Evolutionary conservation across 2,888 invertebrate species (phyloP).

Genomic region (Drosophila gaucha): DNA sequence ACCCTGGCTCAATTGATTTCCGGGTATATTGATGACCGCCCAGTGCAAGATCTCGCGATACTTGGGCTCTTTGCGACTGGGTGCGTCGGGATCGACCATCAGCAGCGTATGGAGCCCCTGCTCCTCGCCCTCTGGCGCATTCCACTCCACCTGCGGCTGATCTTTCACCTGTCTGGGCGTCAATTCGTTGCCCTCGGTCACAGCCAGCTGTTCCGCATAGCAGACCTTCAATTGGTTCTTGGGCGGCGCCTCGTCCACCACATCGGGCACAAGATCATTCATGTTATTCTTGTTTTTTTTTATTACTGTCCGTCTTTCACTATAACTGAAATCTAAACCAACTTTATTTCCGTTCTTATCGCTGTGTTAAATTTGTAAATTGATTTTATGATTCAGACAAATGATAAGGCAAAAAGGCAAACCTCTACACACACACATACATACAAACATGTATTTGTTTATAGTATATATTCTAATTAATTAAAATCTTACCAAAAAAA

Average conservation of each 20-base stretch:
- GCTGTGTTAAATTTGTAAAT: constrained; percentile 38
- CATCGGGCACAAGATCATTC: constrained; percentile 76
- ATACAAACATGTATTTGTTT: not conserved
- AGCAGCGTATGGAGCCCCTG: constrained; percentile 73
- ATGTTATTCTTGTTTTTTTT: constrained; percentile 27
- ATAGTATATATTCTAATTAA: constrained; percentile 50
- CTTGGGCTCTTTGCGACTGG: constrained; percentile 90
- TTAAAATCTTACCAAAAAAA: constrained; percentile 54
- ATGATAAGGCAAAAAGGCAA: constrained; percentile 48
- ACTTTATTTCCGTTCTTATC: constrained; percentile 43
- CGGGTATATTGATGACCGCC: constrained; percentile 95
- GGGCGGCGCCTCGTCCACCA: constrained; percentile 67
- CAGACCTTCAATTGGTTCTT: constrained; percentile 53
- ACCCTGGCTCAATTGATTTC: constrained; percentile 88
- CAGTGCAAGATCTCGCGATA: constrained; percentile 96
- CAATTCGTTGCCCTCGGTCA: constrained; percentile 88
- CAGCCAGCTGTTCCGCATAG: constrained; percentile 83
- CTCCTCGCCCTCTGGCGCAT: constrained; percentile 40
- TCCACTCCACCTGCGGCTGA: constrained; percentile 75
- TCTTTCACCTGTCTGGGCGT: constrained; percentile 88
- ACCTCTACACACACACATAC: constrained; percentile 2
- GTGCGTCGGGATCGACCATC: constrained; percentile 93
- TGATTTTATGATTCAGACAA: constrained; percentile 23
- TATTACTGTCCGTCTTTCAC: constrained; percentile 1
- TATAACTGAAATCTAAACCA: constrained; percentile 25